Conservation (phyloP, 1,140 invertebrate species). For the Batillaria attramentaria region DNA sequence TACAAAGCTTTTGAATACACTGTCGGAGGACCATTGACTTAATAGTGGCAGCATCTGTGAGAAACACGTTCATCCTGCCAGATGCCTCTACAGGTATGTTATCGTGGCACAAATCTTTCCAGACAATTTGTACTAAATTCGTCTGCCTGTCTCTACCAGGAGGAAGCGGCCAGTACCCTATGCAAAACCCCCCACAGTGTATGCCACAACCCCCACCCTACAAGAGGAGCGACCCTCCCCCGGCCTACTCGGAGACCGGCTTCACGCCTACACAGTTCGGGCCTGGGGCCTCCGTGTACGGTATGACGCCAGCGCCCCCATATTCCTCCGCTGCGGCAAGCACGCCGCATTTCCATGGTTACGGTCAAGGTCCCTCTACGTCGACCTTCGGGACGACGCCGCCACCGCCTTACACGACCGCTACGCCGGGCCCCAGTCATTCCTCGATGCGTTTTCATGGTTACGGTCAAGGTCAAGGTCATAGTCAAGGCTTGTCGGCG, state of each 20-base stretch:
- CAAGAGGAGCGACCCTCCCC: slow-evolving; percentile 6
- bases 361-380: too few species aligned
- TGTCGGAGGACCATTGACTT: not conserved
- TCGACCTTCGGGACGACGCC: too few species aligned
- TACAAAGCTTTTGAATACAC: not conserved
- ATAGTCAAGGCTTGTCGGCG: too few species aligned
- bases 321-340: too few species aligned
- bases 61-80: not conserved
- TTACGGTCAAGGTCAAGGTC: too few species aligned
- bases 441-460: too few species aligned
- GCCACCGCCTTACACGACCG: too few species aligned
- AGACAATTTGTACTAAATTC: not conserved
- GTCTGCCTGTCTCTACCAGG: not conserved
- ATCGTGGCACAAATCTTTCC: not conserved
- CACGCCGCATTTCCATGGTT: too few species aligned
- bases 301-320: too few species aligned
- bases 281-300: too few species aligned
- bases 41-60: not conserved
- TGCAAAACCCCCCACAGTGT: not conserved
- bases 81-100: not conserved
- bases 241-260: not conserved
- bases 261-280: too few species aligned
- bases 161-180: slow-evolving; percentile 4
- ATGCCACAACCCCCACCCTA: slow-evolving; percentile 19
- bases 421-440: too few species aligned